Conservation (phyloP, 2,888 invertebrate species). For the Ophion slaviceki region DNA sequence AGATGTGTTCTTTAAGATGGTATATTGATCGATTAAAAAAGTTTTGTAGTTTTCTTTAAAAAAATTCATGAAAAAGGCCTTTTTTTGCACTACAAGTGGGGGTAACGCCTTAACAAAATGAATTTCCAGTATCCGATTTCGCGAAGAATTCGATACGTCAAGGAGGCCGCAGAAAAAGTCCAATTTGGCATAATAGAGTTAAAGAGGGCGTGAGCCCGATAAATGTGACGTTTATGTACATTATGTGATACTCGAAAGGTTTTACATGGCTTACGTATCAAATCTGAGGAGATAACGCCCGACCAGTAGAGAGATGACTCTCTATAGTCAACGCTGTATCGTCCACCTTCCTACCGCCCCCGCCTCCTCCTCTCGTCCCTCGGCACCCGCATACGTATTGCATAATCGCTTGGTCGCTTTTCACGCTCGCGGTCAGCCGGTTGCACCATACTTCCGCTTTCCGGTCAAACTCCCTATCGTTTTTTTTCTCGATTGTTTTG, state of each 20-base stretch:
- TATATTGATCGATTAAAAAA: too few relatives aligned
- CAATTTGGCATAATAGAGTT: constrained; percentile 37
- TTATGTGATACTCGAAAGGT: constrained; percentile 39
- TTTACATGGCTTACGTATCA: constrained; percentile 40
- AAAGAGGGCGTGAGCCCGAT: constrained; percentile 43
- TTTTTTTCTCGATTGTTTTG: not conserved
- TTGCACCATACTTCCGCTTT: constrained; percentile 53
- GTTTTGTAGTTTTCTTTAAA: too few relatives aligned
- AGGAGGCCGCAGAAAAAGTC: constrained; percentile 39
- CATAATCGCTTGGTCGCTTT: constrained; percentile 55
- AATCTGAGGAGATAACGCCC: constrained; percentile 51
- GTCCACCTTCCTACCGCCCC: not conserved
- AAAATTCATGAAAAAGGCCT: too few relatives aligned
- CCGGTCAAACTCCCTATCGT: constrained; percentile 20
- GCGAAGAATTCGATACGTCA: too few relatives aligned
- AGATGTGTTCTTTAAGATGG: too few relatives aligned
- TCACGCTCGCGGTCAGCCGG: constrained; percentile 55
- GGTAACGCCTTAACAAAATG: too few relatives aligned
- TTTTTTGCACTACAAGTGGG: too few relatives aligned
- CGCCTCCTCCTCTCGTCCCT: not conserved
- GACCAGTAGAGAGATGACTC: constrained; percentile 47
- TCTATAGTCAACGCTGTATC: not conserved
- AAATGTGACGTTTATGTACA: constrained; percentile 39
- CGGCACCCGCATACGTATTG: constrained; percentile 48
- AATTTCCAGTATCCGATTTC: too few relatives aligned